A percentile compares a stretch with the other conserved stretches of the same genome.
Evolutionary conservation across 2,888 invertebrate genomes (phyloP).

Genomic region (Cartodere bifasciata): DNA sequence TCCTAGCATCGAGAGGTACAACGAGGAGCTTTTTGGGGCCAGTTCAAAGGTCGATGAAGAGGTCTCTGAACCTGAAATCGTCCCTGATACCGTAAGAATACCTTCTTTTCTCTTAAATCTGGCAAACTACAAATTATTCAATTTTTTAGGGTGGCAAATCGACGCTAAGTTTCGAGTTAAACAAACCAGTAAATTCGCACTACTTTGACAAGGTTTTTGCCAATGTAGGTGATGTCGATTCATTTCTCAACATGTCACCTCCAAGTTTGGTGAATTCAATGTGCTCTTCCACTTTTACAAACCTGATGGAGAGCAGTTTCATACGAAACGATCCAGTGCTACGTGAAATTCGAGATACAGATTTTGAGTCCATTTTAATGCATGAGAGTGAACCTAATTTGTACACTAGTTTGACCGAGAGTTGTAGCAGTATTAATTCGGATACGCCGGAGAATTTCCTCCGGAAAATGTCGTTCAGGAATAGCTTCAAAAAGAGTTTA

Average conservation of each 20-base stretch:
- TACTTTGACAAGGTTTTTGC: conserved; percentile 31
- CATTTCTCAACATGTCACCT: conserved; percentile 38
- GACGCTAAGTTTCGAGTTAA: conserved; percentile 30
- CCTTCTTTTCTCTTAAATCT: too few species aligned
- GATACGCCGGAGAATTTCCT: conserved; percentile 30
- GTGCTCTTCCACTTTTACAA: conserved; percentile 35
- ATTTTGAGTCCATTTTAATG: conserved; percentile 26
- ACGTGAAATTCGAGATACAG: conserved; percentile 32
- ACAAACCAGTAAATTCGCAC: conserved; percentile 26
- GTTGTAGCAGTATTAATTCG: conserved; percentile 30
- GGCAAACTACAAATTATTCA: too few species aligned
- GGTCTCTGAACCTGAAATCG: too few species aligned
- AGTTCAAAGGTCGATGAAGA: too few species aligned
- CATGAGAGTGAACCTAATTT: conserved; percentile 29
- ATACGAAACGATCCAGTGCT: conserved; percentile 33
- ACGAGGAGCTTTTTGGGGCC: conserved; percentile 21
- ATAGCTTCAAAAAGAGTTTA: conserved; percentile 15
- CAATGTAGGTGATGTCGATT: conserved; percentile 38
- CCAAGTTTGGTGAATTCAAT: conserved; percentile 48
- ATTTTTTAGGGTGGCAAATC: too few species aligned
- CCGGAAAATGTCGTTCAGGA: conserved; percentile 22
- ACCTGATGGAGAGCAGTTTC: conserved; percentile 33
- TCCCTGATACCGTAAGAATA: too few species aligned
- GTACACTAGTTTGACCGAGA: too few species aligned
- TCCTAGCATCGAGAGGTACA: conserved; percentile 44